These are phyloP conservation scores for Drosophila kambysellisi DNA, from an alignment of 2,888 invertebrate species.

Conservation along the genomic window DNA sequence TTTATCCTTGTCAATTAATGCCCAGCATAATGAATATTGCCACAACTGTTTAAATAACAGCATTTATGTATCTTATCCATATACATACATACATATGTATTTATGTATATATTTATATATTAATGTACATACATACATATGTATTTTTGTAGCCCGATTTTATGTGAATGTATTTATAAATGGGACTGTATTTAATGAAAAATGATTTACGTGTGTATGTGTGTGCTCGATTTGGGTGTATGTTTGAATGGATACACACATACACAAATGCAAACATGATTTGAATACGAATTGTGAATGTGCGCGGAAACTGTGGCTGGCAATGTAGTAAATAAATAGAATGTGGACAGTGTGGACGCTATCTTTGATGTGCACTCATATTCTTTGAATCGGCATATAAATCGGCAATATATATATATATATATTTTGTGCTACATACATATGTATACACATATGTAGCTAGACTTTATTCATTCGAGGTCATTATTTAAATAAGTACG, in stretches of 20 bases:
- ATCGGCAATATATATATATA: slow-evolving; percentile 21
- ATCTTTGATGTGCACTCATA: slow-evolving; percentile 68
- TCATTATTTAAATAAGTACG: slow-evolving; percentile 55
- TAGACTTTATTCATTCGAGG: slow-evolving; percentile 49
- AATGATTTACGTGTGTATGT: background rate
- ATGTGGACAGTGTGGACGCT: slow-evolving; percentile 72
- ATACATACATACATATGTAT: background rate
- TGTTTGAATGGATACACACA: background rate
- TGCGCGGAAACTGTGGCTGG: slow-evolving; percentile 16
- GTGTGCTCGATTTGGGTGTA: background rate
- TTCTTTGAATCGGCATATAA: slow-evolving; percentile 37
- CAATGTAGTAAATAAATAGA: slow-evolving; percentile 48
- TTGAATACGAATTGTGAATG: slow-evolving; percentile 34
- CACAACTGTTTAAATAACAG: slow-evolving; percentile 3
- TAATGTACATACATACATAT: background rate
- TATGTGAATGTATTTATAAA: slow-evolving; percentile 25
- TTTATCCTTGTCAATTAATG: background rate
- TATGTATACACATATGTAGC: slow-evolving; percentile 12
- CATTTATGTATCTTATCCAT: background rate
- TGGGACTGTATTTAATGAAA: slow-evolving; percentile 25
- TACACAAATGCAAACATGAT: background rate
- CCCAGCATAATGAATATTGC: slow-evolving; percentile 1
- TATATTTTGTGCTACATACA: slow-evolving; percentile 20
- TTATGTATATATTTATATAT: background rate
- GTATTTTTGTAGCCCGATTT: background rate